These are phyloP conservation scores for Mastomys natalensis DNA, from an alignment of 2,113 vertebrate species.

Conservation along the genomic window DNA sequence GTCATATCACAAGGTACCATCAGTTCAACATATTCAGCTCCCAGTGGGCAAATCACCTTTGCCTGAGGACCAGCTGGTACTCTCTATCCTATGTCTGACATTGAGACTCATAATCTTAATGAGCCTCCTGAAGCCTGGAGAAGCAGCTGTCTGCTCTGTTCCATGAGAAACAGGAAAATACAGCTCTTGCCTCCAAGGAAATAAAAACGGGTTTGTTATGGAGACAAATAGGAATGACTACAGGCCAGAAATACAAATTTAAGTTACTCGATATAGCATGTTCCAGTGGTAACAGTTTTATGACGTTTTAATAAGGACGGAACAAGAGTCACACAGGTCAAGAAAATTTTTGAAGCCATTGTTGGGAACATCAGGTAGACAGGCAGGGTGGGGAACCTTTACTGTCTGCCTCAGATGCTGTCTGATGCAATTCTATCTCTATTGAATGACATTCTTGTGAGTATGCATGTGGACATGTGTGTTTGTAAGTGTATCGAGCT, in stretches of 20 bases:
- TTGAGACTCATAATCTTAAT: neutral
- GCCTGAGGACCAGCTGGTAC: neutral
- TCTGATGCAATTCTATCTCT: neutral
- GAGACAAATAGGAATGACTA: neutral
- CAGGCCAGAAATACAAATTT: neutral
- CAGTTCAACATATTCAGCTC: neutral
- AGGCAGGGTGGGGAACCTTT: neutral
- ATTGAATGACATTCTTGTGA: neutral
- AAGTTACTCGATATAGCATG: neutral
- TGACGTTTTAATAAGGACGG: neutral
- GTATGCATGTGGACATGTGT: neutral
- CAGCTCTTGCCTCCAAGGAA: neutral
- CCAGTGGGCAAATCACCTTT: too few relatives aligned
- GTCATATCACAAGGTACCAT: neutral
- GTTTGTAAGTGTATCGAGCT: neutral
- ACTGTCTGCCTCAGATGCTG: too few relatives aligned
- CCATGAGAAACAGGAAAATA: neutral
- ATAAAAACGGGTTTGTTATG: neutral
- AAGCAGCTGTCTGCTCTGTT: neutral
- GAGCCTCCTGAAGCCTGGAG: neutral
- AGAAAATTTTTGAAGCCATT: neutral
- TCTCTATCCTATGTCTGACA: fast-evolving
- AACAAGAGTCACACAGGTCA: neutral
- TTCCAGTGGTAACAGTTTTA: neutral
- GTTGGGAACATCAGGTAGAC: neutral